Base-by-base conservation (phyloP, 2,888 invertebrate species). In the Syritta pipiens region DNA sequence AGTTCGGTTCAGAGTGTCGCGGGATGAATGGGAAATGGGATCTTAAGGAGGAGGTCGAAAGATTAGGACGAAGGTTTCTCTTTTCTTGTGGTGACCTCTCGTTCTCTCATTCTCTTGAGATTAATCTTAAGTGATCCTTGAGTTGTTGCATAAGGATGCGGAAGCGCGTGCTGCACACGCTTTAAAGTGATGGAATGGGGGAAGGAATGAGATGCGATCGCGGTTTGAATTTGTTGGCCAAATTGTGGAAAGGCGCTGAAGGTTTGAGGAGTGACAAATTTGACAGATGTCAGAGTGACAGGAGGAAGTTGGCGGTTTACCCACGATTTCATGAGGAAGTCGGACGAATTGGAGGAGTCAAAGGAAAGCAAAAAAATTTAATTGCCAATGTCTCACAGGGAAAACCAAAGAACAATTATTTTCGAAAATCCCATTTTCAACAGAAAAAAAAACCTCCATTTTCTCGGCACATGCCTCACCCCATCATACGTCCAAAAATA, bases 121-220 rank as follows among this genome's bases (percentile, higher is more conserved):
- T 46, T 30, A 42, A 74, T 75, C 51, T 74, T 22, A 75, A 81
- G 75, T 75, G 81, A 68, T 81, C 75, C 63, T 59, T 68, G 14
- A 57, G 46, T 32, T 30, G 51, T 68, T 68, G 48, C 67, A 57
- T 62, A 68, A 57, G 14, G 46, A 68, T 46, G 17, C 17, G 48
- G 40, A 63, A 63, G 51, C 75, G 68, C 75, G 81, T 81, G 81
- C 68, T 68, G 75, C 75, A 69, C 81, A 75, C 75, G 53, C 68
- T 72, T 42, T 9, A 35, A n/a, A 24, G 5, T 4, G 35, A 9
- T 10, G 20, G 7, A 26, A 20, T 53, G 12, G 51, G 55, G 53
- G 22, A 20, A 42, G 10, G 44, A 40, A 35, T 9, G 55, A 32
- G 28, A 17, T 30, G 17, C 10, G 48, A 79, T 67, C 72, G 60